Base-by-base conservation (phyloP, 2,797 vertebrate genomes). In the Ctenopoma kingsleyae region DNA sequence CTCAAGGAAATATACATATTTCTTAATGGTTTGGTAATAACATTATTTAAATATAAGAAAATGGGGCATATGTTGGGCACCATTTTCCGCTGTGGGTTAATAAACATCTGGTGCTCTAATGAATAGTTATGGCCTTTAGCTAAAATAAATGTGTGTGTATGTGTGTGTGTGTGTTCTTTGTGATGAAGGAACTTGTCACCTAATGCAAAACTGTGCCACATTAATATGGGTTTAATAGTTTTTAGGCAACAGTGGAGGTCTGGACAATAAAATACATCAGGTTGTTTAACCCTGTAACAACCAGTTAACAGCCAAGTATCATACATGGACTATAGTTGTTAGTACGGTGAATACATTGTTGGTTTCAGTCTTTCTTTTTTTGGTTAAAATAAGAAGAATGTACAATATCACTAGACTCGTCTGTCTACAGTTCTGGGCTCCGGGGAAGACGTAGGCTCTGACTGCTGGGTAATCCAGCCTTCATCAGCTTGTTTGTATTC, bases 401-500 rank as follows among this genome's bases (percentile, higher is more conserved):
- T 7, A 17, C 5, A 47, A 11, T 22, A 40, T 49, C 13, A 22
- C 23, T 1, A 9, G 6, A 10, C 10, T 3, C 4, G 48, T 57
- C 35, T 10, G 11, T 10, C 12, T 36, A 3, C 13, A 6, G 3
- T 41, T 41, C 20, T 23, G 55, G n/a, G 7, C 32, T 10, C 46
- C n/a, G 68, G 17, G n/a, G 22, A 22, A 35, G 35, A 32, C 36
- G 12, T 40, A 44, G 8, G 5, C 2, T 55, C 30, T 19, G 27
- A 47, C n/a, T 60, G 11, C 8, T 50, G 54, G 13, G 17, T 64
- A 52, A 58, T 69, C 43, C 25, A 52, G 48, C 49, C 62, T n/a
- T 43, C 60, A 51, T 67, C 48, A 38, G 48, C 52, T 50, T 47
- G 59, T 60, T 56, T 68, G 35, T 27, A 40, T 67, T 62, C 75